phyloP scores from a whole-genome alignment of 2,113 vertebrate genomes.

The Poicephalus gulielmi region DNA sequence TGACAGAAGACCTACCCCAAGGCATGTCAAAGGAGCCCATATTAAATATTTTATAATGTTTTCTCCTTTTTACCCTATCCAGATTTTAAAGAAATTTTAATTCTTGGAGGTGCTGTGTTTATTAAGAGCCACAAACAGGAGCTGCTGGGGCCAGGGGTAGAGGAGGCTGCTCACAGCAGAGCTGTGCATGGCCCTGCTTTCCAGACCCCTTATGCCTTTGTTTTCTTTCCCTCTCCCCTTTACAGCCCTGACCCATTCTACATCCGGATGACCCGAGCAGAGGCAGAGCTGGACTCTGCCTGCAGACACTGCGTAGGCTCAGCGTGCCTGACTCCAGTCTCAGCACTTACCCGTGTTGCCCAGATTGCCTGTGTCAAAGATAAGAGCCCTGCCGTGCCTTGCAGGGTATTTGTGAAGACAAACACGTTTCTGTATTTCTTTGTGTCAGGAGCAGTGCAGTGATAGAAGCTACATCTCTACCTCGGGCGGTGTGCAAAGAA shows the following conservation, averaged over 20 bases:
- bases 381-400: fast-evolving
- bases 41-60: not conserved
- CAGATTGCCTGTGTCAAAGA: fast-evolving
- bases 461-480: not conserved
- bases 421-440: not conserved
- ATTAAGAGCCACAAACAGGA: not conserved
- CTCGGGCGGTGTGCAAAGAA: not conserved
- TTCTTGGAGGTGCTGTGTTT: not conserved
- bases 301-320: fast-evolving
- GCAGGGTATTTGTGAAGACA: not conserved
- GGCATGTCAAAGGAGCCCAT: not conserved
- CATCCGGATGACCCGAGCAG: fast-evolving
- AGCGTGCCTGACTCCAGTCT: not conserved
- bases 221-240: not conserved
- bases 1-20: not conserved
- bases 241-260: too few species aligned
- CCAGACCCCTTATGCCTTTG: not conserved
- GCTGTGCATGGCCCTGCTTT: too few species aligned
- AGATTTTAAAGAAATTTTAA: not conserved
- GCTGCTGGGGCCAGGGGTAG: not conserved
- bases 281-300: not conserved
- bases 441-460: not conserved
- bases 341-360: fast-evolving
- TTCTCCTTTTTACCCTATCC: not conserved
- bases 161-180: not conserved